These are phyloP conservation scores for Vicugna pacos DNA, from an alignment of 2,113 vertebrate genomes.

Conservation along the genomic window DNA sequence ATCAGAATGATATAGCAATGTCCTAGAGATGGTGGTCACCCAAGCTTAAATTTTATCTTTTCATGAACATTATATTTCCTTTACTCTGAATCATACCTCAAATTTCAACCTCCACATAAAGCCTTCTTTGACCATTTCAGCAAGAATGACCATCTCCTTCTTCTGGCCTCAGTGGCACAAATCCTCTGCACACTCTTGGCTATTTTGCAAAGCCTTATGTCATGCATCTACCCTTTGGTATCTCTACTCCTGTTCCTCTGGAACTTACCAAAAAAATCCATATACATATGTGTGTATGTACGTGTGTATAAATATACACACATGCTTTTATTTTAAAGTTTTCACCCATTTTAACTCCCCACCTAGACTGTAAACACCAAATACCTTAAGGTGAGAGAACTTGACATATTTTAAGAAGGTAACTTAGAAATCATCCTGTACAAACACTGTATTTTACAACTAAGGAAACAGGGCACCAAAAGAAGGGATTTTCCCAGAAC, in stretches of 20 bases:
- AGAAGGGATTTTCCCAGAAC: constrained; percentile 5
- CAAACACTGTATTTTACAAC: constrained; percentile 11
- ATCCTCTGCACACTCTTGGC: not conserved
- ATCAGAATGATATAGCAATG: not conserved
- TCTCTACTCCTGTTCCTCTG: not conserved
- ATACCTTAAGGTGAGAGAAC: not conserved
- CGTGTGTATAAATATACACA: too few species aligned
- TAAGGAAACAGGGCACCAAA: not conserved
- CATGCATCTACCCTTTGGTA: not conserved
- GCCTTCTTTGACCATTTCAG: not conserved
- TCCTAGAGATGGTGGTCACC: not conserved
- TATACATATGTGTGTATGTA: not conserved
- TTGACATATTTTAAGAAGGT: not conserved
- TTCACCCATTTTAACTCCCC: constrained; percentile 22
- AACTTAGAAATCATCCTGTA: constrained; percentile 39
- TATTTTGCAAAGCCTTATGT: not conserved
- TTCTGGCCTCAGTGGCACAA: not conserved
- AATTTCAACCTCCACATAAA: not conserved
- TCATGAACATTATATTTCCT: not conserved
- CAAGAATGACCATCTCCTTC: not conserved
- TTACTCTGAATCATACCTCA: not conserved
- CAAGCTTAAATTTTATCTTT: not conserved
- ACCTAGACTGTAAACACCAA: not conserved
- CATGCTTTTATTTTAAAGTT: not conserved
- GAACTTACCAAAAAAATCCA: not conserved